phyloP scores from a whole-genome alignment of 2,888 invertebrate genomes.

The Athalia rosae region DNA sequence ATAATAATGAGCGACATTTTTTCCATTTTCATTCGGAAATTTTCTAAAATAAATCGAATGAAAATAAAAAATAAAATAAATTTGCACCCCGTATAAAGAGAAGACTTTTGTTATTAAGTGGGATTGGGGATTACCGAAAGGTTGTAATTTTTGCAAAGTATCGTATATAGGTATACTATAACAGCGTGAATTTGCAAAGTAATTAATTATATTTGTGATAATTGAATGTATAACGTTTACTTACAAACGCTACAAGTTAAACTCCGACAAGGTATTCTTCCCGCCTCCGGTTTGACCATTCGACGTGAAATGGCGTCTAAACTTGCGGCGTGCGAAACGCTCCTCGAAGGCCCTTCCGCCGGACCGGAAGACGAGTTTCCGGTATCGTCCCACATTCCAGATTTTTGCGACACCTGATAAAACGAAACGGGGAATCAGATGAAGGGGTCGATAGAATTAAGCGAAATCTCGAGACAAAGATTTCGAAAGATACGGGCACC shows the following conservation, averaged over 20 bases:
- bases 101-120: no score
- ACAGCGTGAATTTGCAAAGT: no score
- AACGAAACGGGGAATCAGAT: no score
- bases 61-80: no score
- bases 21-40: no score
- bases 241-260: conserved; percentile 78
- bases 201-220: not conserved
- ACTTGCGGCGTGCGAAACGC: conserved; percentile 77
- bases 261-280: conserved; percentile 73
- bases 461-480: not conserved
- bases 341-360: conserved; percentile 69
- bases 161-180: not conserved
- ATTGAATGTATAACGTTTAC: conserved; percentile 62
- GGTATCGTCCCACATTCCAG: conserved; percentile 69
- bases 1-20: not conserved
- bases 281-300: conserved; percentile 65
- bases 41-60: no score
- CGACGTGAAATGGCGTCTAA: conserved; percentile 77
- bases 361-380: conserved; percentile 65
- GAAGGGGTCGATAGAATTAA: not conserved
- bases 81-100: no score
- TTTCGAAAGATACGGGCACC: not conserved
- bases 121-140: no score
- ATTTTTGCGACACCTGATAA: conserved; percentile 70
- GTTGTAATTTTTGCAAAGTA: not conserved